Conservation (phyloP, 2,797 vertebrate genomes). For the Dermochelys coriacea region DNA sequence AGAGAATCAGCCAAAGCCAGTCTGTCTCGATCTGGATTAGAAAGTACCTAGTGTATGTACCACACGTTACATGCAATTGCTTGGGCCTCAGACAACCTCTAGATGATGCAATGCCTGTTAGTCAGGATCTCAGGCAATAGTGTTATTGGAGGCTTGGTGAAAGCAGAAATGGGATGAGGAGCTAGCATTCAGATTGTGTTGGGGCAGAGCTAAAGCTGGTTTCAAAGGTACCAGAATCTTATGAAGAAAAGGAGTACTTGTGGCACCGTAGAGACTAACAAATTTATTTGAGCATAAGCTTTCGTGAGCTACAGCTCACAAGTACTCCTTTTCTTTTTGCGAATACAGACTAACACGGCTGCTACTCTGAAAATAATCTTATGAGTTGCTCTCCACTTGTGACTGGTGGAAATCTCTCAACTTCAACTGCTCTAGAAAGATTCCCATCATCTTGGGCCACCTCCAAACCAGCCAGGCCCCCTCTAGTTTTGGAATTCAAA, state of each 20-base stretch:
- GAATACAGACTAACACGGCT: too few species aligned
- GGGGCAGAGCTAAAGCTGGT: neutral
- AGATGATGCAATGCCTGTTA: neutral
- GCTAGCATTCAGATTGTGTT: neutral
- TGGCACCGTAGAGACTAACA: too few species aligned
- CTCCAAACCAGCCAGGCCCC: neutral
- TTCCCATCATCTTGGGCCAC: neutral
- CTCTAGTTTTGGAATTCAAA: neutral
- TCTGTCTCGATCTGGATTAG: slow-evolving; percentile 4
- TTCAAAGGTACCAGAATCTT: neutral
- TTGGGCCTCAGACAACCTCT: neutral
- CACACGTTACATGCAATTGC: neutral
- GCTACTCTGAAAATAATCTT: too few species aligned
- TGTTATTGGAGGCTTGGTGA: neutral
- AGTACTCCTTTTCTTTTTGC: too few species aligned
- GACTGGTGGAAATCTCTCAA: neutral
- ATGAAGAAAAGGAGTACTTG: too few species aligned
- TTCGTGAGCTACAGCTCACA: too few species aligned
- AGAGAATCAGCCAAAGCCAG: slow-evolving; percentile 34
- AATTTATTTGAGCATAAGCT: too few species aligned
- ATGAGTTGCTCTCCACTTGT: neutral
- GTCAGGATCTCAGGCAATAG: neutral
- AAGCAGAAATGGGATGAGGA: neutral
- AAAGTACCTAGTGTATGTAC: neutral
- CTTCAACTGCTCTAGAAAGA: neutral